These are phyloP conservation scores for Menura novaehollandiae DNA, from an alignment of 2,113 vertebrate genomes.

Conservation along the genomic window DNA sequence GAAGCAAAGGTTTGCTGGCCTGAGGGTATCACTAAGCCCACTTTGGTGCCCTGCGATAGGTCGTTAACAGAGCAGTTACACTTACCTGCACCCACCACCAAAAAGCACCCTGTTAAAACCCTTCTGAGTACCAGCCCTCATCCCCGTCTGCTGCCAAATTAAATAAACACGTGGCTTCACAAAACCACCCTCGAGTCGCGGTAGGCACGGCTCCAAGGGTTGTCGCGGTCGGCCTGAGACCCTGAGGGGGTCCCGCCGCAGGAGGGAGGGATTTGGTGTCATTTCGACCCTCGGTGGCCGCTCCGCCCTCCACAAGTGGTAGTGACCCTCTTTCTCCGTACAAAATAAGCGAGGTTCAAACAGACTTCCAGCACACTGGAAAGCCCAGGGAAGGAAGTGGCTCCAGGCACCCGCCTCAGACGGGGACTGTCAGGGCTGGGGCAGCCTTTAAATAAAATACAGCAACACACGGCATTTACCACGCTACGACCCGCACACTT, in stretches of 20 bases:
- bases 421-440: background rate
- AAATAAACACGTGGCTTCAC: background rate
- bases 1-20: background rate
- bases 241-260: background rate
- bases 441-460: background rate
- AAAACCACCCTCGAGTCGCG: background rate
- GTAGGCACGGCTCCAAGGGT: accelerated
- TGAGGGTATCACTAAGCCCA: background rate
- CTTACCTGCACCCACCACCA: accelerated
- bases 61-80: background rate
- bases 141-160: background rate
- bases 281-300: background rate
- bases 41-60: accelerated
- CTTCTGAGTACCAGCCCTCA: background rate
- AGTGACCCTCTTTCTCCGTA: background rate
- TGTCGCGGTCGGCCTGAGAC: background rate
- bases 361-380: background rate
- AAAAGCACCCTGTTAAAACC: background rate
- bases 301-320: background rate
- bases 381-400: background rate
- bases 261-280: background rate
- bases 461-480: background rate
- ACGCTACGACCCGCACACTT: background rate
- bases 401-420: background rate
- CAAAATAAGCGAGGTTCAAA: background rate